Evolutionary conservation across 2,797 vertebrate species (phyloP), one percentile per base, ranked within the genome.

Genomic region (Schizothorax lantsangensis): DNA sequence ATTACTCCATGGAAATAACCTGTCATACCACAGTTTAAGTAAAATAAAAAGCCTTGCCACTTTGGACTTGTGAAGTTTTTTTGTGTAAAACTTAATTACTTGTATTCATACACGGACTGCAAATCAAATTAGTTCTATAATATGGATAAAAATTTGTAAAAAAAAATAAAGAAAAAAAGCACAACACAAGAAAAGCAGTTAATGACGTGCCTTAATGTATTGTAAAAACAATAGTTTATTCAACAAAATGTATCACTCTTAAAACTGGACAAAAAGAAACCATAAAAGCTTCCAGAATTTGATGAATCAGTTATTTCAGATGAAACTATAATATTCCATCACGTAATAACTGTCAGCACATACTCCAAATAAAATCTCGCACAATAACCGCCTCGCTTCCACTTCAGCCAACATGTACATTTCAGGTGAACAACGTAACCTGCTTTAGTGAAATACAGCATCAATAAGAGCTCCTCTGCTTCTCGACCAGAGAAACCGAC

Each of bases 141-240:
- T 12, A 45, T 30, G 36, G 10, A 72, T 14, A 57, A 10, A 33
- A 78, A 38, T 1, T 1, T 36, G 5, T 64, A 6, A 52, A 78
- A 45, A 36, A 30, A 14, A 15, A 21, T 21, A 75, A 7, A 45
- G 15, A 33, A 73, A 33, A 36, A 62, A 74, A 52, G 36, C 8
- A 68, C 43, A 66, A 62, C 47, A 68, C 17, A 12, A 33, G 1
- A 73, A 66, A 1, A 84, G 19, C 19, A 49, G 57, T 84, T 17
- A 54, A 59, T 43, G 6, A 88, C 17, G 49, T 79, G 59, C 66
- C 81, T 52, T 80, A 33, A 85, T 87, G 68, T 85, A 81, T 71
- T 92, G 88, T 91, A 92, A 92, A 94, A 94, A 94, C 69, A 69
- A 82, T 14, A 57, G 83, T 95, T 95, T 95, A 95, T 95, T 95